Conservation (phyloP, 2,888 invertebrate species). For the Pachliopta kotzebuea region DNA sequence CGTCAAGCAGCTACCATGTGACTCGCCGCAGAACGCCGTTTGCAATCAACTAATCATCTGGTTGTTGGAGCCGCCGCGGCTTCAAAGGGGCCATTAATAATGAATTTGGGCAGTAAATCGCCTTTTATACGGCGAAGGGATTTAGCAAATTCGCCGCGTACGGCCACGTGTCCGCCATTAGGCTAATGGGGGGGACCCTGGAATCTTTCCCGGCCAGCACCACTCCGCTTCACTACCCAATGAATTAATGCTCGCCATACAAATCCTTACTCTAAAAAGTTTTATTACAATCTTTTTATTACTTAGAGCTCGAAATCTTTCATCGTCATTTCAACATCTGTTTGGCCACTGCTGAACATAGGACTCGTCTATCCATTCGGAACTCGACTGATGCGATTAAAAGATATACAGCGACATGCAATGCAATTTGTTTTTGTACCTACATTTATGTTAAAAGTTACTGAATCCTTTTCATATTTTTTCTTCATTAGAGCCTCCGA, state of each 20-base stretch:
- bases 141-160: constrained; percentile 50
- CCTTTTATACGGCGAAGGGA: constrained; percentile 73
- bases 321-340: too few relatives aligned
- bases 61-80: constrained; percentile 53
- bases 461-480: too few relatives aligned
- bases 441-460: too few relatives aligned
- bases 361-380: too few relatives aligned
- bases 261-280: neutral
- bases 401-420: too few relatives aligned
- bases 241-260: constrained; percentile 21
- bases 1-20: too few relatives aligned
- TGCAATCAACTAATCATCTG: constrained; percentile 68
- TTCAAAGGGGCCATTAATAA: constrained; percentile 73
- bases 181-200: constrained; percentile 61
- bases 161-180: constrained; percentile 76
- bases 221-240: constrained; percentile 26
- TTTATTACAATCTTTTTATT: too few relatives aligned
- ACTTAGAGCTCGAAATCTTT: too few relatives aligned
- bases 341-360: too few relatives aligned
- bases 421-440: too few relatives aligned
- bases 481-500: too few relatives aligned
- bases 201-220: constrained; percentile 54
- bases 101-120: constrained; percentile 75
- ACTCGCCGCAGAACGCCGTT: constrained; percentile 50
- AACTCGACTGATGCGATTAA: too few relatives aligned